Percentiles rank a stretch among this genome's conserved stretches.
These are phyloP conservation scores for Clarias macrocephalus DNA, from an alignment of 2,113 vertebrate species.

Conservation along the genomic window DNA sequence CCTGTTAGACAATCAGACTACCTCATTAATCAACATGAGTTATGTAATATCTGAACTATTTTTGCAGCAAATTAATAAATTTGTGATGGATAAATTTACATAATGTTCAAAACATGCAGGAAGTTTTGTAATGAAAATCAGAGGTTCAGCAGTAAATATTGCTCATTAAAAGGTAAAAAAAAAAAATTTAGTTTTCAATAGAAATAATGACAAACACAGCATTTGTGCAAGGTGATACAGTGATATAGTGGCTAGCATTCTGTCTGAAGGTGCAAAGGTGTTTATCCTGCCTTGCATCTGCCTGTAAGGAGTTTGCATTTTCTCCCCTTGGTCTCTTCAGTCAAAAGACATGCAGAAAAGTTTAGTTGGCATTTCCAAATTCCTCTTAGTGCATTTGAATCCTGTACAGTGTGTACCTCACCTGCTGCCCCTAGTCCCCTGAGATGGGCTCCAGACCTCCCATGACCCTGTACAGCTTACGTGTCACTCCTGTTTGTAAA, in stretches of 20 bases:
- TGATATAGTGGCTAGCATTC: too few species aligned
- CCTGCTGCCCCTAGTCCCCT: too few species aligned
- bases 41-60: conserved; percentile 45
- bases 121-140: neutral
- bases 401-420: too few species aligned
- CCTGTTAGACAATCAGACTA: conserved; percentile 44
- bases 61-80: conserved; percentile 21
- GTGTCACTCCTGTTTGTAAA: neutral
- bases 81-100: neutral
- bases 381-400: too few species aligned
- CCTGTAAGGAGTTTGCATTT: too few species aligned
- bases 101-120: conserved; percentile 6
- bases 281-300: too few species aligned
- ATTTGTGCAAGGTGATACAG: neutral
- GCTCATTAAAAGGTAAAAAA: neutral
- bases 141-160: neutral
- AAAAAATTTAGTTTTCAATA: neutral
- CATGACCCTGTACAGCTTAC: too few species aligned
- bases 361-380: too few species aligned
- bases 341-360: too few species aligned
- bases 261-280: too few species aligned
- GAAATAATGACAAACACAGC: neutral
- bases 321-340: too few species aligned
- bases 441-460: too few species aligned
- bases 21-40: conserved; percentile 57